Base-by-base conservation (phyloP, 1,140 invertebrate genomes). In the Neotoxoptera formosana region DNA sequence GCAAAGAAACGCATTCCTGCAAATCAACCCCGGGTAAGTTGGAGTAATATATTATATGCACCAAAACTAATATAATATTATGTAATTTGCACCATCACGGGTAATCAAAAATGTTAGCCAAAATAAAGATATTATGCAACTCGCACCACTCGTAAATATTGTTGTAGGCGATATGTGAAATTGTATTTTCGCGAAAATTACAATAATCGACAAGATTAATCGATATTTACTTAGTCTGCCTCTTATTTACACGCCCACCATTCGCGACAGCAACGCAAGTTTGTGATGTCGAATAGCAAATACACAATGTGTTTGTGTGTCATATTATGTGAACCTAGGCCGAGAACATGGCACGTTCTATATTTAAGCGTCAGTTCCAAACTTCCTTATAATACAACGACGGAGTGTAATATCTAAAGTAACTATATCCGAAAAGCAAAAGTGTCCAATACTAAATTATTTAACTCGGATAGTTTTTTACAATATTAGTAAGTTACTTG, bases 1-100 rank as follows among this genome's bases (percentile, higher is more conserved):
- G 95, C 98, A 99, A 95, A 96, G 96, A 6, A 95, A 95, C 94
- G 97, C 96, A 36, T 97, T 97, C 94, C 94, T 95, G 94, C 95
- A 95, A 94, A 95, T 97, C 93, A 96, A 96, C 9, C 94, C 95
- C 94, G 94, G 94, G 97, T 97, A 96, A 96, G 96, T 95, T 7
- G 9, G 2, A n/a, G 2, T 76, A 76, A 23, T 23, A 53, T 14
- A 53, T 53, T 14, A 30, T 67, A 17, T n/a, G 3, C 0, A 14
- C 11, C 8, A 67, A 76, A 76, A 76, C n/a, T 7, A 76, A n/a
- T 6, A n/a, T n/a, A 76, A 51, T 6, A 14, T n/a, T 6, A 67
- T 76, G 4, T 17, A 76, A 76, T 17, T 76, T n/a, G 30, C 60
- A n/a, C 30, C 60, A 67, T 67, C 60, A n/a, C 30, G n/a, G 30